Evolutionary conservation across 2,113 vertebrate genomes (phyloP), one percentile per base, ranked within the genome.

Genomic region (Aptenodytes forsteri): DNA sequence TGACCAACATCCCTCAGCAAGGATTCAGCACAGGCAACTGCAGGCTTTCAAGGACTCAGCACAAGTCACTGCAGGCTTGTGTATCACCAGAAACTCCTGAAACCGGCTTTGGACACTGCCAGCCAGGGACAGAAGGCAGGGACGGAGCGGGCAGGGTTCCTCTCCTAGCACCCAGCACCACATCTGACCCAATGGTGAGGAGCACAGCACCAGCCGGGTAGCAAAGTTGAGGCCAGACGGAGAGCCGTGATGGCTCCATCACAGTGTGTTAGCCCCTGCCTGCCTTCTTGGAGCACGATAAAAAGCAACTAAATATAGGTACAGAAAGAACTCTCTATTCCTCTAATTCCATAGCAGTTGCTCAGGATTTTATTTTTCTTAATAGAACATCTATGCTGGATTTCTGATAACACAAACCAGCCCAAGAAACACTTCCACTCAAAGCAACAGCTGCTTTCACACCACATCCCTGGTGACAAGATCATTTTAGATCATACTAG

Each of bases 131-230:
- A 54, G 59, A 61, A 65, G 27, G 55, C 19, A 71, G 69, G 64
- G 50, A 42, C 2, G 21, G 77, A 54, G 36, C 4, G 4, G 47
- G 29, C 26, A 55, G n/a, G 27, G 36, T 2, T 44, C 84, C 38
- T 44, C n/a, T 77, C 64, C 70, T 32, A 83, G 30, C n/a, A 55
- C 64, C 62, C 44, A 77, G 26, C n/a, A 55, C n/a, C 47, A 14
- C 2, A 3, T 7, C 46, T 42, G 69, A 26, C 6, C 3, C 1
- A 0, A 2, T 0, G 32, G 27, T 6, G 30, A 73, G 70, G 14
- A 44, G 76, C 6, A 1, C 70, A 58, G 80, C 80, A 58, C 21
- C 14, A 15, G 40, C 14, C 2, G 1, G 30, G 61, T 55, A 38
- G 56, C 50, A 13, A 30, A 59, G 62, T 7, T 40, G 72, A 34